phyloP scores from a whole-genome alignment of 1,140 invertebrate genomes.

The Drosophila tristis region DNA sequence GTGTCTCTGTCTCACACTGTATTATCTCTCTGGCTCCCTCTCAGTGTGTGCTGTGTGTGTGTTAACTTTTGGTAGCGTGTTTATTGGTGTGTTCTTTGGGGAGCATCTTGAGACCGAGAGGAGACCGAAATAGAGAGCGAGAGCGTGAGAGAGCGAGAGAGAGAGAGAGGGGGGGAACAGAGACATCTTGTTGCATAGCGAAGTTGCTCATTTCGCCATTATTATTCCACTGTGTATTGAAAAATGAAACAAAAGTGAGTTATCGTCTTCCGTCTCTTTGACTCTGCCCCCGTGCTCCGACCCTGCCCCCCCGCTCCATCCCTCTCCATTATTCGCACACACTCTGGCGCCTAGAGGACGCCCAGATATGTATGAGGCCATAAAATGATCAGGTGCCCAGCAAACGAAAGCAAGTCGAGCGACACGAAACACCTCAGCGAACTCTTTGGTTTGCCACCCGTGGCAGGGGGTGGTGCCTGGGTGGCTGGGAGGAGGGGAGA shows the following conservation, averaged over 20 bases:
- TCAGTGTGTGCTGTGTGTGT: slow-evolving; percentile 34
- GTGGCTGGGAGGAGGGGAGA: no score
- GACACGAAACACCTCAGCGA: background rate
- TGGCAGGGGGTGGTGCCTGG: background rate
- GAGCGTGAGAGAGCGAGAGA: no score
- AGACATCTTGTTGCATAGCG: slow-evolving; percentile 79
- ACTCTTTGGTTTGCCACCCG: background rate
- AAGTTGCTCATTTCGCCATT: slow-evolving; percentile 84
- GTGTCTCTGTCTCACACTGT: slow-evolving; percentile 30
- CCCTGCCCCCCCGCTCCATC: no score
- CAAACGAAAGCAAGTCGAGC: slow-evolving; percentile 1
- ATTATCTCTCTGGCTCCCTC: background rate
- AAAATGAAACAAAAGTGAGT: slow-evolving; percentile 84
- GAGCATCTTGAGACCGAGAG: slow-evolving; percentile 76
- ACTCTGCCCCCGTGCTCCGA: slow-evolving; percentile 5
- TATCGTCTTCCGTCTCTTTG: slow-evolving; percentile 64
- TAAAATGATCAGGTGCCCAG: slow-evolving; percentile 68
- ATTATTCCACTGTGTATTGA: slow-evolving; percentile 83
- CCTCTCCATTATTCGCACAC: background rate
- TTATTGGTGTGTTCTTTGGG: slow-evolving; percentile 80
- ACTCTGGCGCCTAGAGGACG: background rate
- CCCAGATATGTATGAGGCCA: background rate
- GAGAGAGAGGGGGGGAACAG: slow-evolving; percentile 5
- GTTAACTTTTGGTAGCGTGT: slow-evolving; percentile 67
- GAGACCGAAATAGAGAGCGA: background rate